Evolutionary conservation across 2,888 invertebrate species (phyloP).

Genomic region (Drosophila austrosaltans): DNA sequence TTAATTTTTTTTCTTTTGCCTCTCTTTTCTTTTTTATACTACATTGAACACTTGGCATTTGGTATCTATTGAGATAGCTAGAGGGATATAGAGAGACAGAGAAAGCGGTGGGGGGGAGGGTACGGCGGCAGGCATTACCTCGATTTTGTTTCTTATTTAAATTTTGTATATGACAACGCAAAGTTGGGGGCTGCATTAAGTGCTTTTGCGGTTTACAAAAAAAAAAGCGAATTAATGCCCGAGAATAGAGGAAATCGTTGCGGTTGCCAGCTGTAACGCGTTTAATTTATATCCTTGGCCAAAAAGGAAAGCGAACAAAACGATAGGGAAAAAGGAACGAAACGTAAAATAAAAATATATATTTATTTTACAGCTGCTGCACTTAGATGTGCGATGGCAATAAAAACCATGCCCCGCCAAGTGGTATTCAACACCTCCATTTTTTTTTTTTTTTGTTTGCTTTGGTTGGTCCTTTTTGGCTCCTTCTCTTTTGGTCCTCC

Average conservation of each 20-base stretch:
- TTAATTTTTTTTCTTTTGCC: constrained; percentile 29
- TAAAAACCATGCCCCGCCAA: constrained; percentile 73
- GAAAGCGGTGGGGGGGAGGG: background rate
- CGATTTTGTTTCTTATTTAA: constrained; percentile 79
- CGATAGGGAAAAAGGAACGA: constrained; percentile 51
- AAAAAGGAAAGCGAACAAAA: constrained; percentile 51
- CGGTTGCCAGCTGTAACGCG: constrained; percentile 78
- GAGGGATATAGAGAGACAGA: background rate
- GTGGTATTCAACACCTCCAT: constrained; percentile 76
- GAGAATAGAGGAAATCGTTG: constrained; percentile 57
- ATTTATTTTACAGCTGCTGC: constrained; percentile 80
- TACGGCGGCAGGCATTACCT: constrained; percentile 59
- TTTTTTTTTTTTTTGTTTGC: constrained; percentile 58
- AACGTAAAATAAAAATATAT: constrained; percentile 73
- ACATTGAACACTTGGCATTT: constrained; percentile 73
- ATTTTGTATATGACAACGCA: constrained; percentile 67
- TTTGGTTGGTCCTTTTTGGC: background rate
- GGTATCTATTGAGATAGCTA: constrained; percentile 46
- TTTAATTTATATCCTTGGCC: constrained; percentile 72
- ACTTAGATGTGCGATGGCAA: constrained; percentile 68
- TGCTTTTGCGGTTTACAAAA: constrained; percentile 62
- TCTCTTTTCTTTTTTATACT: constrained; percentile 59
- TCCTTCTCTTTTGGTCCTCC: background rate
- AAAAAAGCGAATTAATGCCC: constrained; percentile 20
- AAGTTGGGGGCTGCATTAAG: constrained; percentile 57